Conservation (phyloP, 2,888 invertebrate genomes). For the Ferdinandea cuprea region DNA sequence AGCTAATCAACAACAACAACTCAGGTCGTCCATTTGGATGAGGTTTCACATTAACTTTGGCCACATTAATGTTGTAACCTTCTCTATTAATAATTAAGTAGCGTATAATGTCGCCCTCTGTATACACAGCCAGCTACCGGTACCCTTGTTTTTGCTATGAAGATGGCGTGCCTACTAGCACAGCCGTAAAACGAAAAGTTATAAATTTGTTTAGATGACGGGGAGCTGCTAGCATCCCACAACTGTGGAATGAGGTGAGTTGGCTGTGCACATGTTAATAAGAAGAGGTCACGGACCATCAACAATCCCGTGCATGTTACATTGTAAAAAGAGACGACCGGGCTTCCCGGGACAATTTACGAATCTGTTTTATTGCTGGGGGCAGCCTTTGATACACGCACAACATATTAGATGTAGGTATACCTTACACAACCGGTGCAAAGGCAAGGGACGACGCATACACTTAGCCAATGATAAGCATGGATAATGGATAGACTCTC, state of each 20-base stretch:
- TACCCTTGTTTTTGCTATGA: constrained; percentile 37
- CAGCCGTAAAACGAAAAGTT: constrained; percentile 65
- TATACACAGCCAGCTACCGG: neutral
- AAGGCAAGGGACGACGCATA: constrained; percentile 4
- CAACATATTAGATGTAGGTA: constrained; percentile 8
- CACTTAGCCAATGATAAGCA: constrained; percentile 38
- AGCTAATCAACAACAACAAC: constrained; percentile 72
- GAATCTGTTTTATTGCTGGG: constrained; percentile 68
- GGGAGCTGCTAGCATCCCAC: constrained; percentile 19
- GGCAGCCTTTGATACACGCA: constrained; percentile 63
- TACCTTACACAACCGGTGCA: neutral
- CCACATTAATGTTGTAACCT: constrained; percentile 71
- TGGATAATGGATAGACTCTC: constrained; percentile 44
- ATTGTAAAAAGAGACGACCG: constrained; percentile 44
- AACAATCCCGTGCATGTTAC: constrained; percentile 55
- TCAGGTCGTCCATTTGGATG: constrained; percentile 49
- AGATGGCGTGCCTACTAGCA: constrained; percentile 60
- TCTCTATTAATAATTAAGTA: constrained; percentile 74
- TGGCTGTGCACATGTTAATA: constrained; percentile 62
- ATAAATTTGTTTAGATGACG: constrained; percentile 64
- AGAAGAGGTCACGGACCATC: constrained; percentile 70
- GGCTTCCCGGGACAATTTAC: constrained; percentile 62
- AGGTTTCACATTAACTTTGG: constrained; percentile 69
- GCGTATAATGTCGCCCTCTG: constrained; percentile 49
- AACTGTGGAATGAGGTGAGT: constrained; percentile 5